Conservation (phyloP, 2,113 vertebrate species). For the Gobius niger region DNA sequence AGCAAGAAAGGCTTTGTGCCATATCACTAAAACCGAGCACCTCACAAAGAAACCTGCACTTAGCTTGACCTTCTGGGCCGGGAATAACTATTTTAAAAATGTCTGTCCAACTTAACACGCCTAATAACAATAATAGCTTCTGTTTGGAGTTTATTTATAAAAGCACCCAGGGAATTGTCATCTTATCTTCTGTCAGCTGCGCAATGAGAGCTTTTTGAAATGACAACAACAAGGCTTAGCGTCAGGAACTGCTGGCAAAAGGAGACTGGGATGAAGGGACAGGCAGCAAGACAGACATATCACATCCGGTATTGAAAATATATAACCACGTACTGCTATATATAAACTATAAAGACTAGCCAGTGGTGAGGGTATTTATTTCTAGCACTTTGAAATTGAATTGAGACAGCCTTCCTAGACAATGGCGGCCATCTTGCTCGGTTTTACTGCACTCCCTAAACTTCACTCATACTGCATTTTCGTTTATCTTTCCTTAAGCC, state of each 20-base stretch:
- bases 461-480: conserved; percentile 5
- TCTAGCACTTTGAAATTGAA: conserved; percentile 13
- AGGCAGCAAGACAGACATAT: background rate
- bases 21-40: background rate
- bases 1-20: background rate
- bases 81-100: background rate
- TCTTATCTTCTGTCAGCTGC: conserved; percentile 79
- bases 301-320: conserved; percentile 2
- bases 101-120: background rate
- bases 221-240: conserved; percentile 76
- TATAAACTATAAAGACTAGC: conserved; percentile 18
- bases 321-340: conserved; percentile 2
- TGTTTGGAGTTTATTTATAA: conserved; percentile 77
- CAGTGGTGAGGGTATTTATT: conserved; percentile 1
- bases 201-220: conserved; percentile 76
- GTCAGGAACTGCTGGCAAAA: conserved; percentile 67
- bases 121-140: conserved; percentile 11
- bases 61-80: background rate
- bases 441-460: conserved; percentile 6
- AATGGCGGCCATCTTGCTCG: conserved; percentile 52
- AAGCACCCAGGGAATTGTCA: conserved; percentile 74
- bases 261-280: conserved; percentile 27
- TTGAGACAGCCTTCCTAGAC: conserved; percentile 22
- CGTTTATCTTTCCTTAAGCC: conserved; percentile 1
- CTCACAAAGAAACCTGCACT: background rate